phyloP scores from a whole-genome alignment of 2,113 vertebrate genomes.

The Ictalurus furcatus region DNA sequence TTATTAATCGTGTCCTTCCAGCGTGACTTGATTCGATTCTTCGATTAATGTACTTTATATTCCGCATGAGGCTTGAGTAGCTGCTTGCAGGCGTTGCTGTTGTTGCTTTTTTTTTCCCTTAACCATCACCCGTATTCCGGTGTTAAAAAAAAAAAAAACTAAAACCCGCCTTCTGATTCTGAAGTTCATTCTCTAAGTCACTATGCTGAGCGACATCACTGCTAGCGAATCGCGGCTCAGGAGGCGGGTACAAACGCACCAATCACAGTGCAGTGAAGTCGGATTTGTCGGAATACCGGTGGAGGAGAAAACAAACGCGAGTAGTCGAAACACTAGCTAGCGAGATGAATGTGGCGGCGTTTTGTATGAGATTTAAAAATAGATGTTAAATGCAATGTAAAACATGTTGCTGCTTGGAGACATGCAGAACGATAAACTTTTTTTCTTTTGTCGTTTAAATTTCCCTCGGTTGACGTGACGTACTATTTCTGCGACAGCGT shows the following conservation, averaged over 20 bases:
- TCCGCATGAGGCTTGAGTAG: background rate
- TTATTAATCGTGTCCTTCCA: background rate
- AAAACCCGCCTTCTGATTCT: background rate
- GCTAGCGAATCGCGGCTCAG: background rate
- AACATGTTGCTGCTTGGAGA: background rate
- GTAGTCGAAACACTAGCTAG: too few species aligned
- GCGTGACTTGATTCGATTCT: background rate
- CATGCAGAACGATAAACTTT: background rate
- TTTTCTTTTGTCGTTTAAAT: conserved; percentile 15
- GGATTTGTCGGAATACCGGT: background rate
- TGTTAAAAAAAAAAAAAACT: too few species aligned
- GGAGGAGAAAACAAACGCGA: background rate
- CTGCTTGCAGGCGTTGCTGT: background rate
- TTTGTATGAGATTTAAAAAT: too few species aligned
- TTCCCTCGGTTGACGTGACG: conserved; percentile 43
- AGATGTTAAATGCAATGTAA: too few species aligned
- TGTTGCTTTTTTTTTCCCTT: background rate
- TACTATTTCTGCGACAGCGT: background rate
- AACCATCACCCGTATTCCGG: background rate
- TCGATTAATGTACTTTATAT: background rate
- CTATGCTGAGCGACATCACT: background rate
- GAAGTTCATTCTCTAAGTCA: background rate
- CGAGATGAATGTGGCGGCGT: too few species aligned
- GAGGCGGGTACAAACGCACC: background rate
- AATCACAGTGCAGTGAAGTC: background rate